Conservation (phyloP, 2,797 vertebrate species). For the Acrossocheilus fasciatus region DNA sequence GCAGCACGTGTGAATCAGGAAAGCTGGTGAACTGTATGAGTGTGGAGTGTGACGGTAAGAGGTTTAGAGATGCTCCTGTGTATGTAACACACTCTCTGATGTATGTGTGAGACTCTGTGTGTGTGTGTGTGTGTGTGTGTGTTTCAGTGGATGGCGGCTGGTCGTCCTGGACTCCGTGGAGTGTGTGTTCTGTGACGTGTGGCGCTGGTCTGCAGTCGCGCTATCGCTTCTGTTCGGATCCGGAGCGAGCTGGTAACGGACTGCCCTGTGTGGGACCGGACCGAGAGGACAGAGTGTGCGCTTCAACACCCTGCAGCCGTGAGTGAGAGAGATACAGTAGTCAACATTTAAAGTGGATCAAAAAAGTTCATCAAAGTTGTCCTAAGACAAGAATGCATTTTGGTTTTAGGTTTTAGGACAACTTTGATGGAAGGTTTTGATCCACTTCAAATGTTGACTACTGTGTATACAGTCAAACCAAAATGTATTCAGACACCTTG, state of each 20-base stretch:
- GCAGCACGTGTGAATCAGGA: conserved; percentile 84
- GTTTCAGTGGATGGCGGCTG: conserved; percentile 75
- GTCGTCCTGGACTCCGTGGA: conserved; percentile 89
- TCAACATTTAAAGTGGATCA: no score
- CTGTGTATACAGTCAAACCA: no score
- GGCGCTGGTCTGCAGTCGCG: conserved; percentile 80
- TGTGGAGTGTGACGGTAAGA: conserved; percentile 78
- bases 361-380: no score
- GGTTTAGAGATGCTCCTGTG: neutral
- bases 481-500: neutral
- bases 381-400: no score
- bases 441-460: no score
- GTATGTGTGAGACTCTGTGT: neutral
- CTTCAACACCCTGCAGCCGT: conserved; percentile 76
- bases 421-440: no score
- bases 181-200: conserved; percentile 83
- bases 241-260: conserved; percentile 68
- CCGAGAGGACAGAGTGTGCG: conserved; percentile 82
- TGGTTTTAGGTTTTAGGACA: no score
- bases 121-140: neutral
- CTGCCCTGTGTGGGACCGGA: conserved; percentile 80
- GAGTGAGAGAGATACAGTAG: conserved; percentile 62
- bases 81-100: neutral
- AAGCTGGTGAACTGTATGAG: conserved; percentile 81
- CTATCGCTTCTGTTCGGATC: conserved; percentile 84